Base-by-base conservation (phyloP, 2,888 invertebrate species). In the Agrochola lychnidis region DNA sequence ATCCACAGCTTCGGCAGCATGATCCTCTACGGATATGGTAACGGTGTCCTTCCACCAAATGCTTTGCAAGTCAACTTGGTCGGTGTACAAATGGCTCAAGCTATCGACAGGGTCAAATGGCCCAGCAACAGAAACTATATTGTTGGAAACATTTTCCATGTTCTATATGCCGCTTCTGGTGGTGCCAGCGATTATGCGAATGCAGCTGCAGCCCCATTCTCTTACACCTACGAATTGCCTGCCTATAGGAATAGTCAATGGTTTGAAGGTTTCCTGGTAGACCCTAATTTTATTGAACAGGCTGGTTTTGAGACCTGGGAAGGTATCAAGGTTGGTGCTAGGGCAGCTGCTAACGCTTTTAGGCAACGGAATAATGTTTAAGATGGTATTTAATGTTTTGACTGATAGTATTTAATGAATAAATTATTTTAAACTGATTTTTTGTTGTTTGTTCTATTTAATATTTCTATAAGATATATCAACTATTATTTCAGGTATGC, bases 1-100 rank as follows among this genome's bases (percentile, higher is more conserved):
- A 94, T 98, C 57, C 99, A 99, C 91, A 98, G 98, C 25, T 98
- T 97, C 89, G 98, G 98, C 45, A 97, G 97, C 85, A 97, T 97
- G 91, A 92, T 98, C 51, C 89, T 96, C 0, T 96, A 88, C 57
- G 95, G 94, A 0, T 96, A 88, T 53, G 96, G 95, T 0, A 91
- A 90, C 25, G 94, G 94, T 61, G 92, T 93, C 1, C 89, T 97
- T 76, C 97, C 97, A 22, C 93, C 94, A 0, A 97, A 97, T 82
- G 95, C 93, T 42, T 89, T 95, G 0, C 90, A 91, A n/a, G 85
- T 97, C 0, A 92, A 96, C 53, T 66, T 89, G 0, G 89, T 95
- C 1, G 97, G 93, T 10, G 93, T 95, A 0, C 84, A 89, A 61
- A 96, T 96, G 91, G 95, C 95, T 1, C 90, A 94, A 73, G 94